Conservation (phyloP, 35 echinoderm and acorn worm species). For the Eucidaris tribuloides region DNA sequence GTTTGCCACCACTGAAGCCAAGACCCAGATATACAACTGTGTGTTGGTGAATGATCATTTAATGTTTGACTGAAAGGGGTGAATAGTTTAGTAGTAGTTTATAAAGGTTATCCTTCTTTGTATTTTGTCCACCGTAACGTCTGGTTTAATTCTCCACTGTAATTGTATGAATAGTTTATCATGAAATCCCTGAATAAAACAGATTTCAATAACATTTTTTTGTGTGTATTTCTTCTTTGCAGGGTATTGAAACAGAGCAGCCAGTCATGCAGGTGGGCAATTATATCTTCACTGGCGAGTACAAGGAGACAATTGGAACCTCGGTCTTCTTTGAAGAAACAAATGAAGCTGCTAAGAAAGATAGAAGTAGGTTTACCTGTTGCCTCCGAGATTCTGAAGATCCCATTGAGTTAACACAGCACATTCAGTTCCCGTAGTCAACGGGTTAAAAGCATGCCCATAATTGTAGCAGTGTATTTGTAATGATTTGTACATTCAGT, state of each 20-base stretch:
- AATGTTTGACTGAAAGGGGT: too few species aligned
- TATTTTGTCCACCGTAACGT: too few species aligned
- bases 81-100: too few species aligned
- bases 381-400: background rate
- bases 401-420: background rate
- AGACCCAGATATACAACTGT: too few species aligned
- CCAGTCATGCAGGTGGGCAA: slow-evolving; percentile 55
- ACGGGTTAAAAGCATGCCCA: background rate
- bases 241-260: slow-evolving; percentile 54
- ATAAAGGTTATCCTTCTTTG: too few species aligned
- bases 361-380: background rate
- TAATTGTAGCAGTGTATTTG: background rate
- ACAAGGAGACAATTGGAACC: slow-evolving; percentile 57
- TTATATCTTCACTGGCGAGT: slow-evolving; percentile 52
- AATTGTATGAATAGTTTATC: too few species aligned
- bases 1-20: too few species aligned
- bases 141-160: too few species aligned
- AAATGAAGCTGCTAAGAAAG: background rate
- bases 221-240: background rate
- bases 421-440: background rate
- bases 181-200: too few species aligned
- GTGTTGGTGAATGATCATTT: too few species aligned
- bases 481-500: background rate
- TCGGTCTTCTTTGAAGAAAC: slow-evolving; percentile 62
- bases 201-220: too few species aligned